Evolutionary conservation across 1,140 invertebrate species (phyloP), one percentile per base, ranked within the genome.

Genomic region (Drosophila ananassae): DNA sequence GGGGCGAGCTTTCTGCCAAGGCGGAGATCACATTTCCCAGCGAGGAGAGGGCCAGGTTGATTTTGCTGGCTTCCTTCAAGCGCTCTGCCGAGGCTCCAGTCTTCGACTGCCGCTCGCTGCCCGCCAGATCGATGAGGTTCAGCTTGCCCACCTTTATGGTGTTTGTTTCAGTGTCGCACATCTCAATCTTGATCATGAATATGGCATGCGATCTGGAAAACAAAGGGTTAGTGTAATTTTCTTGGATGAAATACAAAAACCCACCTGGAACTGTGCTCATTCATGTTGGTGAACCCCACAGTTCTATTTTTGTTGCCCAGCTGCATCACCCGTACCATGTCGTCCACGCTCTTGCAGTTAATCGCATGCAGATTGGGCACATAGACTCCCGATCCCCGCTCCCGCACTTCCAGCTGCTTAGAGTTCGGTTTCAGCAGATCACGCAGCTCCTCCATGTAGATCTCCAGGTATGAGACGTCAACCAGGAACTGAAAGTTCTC

Each of bases 241-340:
- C 8, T n/a, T 7, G 17, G 2, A 17, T 21, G 41, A 17, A 44
- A 44, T 7, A 44, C 8, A 17, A 9, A 44, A 44, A 55, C 74
- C 57, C 41, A 90, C 85, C 85, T 75, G 9, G 98, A 99, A 91
- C 98, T 99, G 92, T 99, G 98, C 91, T 99, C 97, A 93, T 99
- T 99, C 99, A 99, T 99, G 92, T 99, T 99, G 8, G 99, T 99
- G 32, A 98, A 96, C 12, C 97, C 98, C 47, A 97, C 96, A 0
- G 97, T 97, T 68, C 98, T 94, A 92, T 98, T 97, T 77, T 95
- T 94, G 92, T 98, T 98, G 13, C 98, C 98, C n/a, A 95, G 93
- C 71, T 94, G 94, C 97, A 99, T 98, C 2, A 98, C 94, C 63
- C 96, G 95, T 72, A 97, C 94, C 93, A 99, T 98, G 92, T 99